Conservation (phyloP, 2,888 invertebrate species). For the Acanthoscelides obtectus region DNA sequence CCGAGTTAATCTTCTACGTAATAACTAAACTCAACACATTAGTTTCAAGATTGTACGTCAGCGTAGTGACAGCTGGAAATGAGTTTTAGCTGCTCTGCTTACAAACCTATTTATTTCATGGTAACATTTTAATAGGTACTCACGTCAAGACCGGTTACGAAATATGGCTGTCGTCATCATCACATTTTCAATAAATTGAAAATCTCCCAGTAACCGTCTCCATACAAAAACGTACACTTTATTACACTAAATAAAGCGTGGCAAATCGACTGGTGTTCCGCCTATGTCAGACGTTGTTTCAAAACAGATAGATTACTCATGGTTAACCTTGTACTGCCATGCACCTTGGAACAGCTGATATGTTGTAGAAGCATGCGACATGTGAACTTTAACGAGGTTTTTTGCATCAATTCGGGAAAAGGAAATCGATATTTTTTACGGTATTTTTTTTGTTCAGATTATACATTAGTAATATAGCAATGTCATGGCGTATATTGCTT, state of each 20-base stretch:
- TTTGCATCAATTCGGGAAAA: background rate
- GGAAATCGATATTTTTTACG: background rate
- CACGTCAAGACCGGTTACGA: background rate
- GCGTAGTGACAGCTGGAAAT: background rate
- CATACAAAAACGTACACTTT: background rate
- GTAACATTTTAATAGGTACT: background rate
- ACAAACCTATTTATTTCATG: background rate
- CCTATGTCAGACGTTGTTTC: background rate
- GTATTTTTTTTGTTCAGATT: background rate
- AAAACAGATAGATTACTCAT: background rate
- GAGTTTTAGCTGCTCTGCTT: background rate
- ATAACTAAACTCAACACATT: background rate
- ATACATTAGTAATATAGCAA: background rate
- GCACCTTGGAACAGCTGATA: conserved; percentile 38
- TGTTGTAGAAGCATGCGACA: background rate
- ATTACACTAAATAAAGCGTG: background rate
- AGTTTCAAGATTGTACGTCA: background rate
- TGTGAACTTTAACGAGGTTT: background rate
- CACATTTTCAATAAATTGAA: background rate
- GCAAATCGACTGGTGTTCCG: background rate
- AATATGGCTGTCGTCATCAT: background rate
- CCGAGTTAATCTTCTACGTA: background rate
- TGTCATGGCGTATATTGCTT: background rate
- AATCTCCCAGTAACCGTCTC: background rate
- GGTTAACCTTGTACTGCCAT: conserved; percentile 40